Evolutionary conservation across 64 coral and sea anemone genomes (phyloP).

Genomic region (Pocillopora verrucosa): DNA sequence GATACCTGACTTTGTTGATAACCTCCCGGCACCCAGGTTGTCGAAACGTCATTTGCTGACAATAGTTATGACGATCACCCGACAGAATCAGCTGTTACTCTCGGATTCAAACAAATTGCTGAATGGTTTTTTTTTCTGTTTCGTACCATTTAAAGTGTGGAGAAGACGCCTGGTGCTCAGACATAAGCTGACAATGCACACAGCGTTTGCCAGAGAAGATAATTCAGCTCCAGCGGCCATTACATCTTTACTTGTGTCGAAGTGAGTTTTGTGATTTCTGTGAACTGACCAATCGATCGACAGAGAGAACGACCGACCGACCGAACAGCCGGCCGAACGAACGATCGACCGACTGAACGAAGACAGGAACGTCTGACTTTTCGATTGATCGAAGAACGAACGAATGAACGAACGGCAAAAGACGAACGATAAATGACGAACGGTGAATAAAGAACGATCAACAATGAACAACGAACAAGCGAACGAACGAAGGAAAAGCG

Average conservation of each 20-base stretch:
- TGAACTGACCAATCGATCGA: neutral
- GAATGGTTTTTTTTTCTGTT: neutral
- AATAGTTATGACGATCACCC: no score
- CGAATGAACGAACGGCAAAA: no score
- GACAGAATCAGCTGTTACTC: no score
- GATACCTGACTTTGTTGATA: no score
- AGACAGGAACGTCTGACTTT: neutral
- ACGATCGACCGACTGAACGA: neutral
- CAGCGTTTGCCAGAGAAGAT: constrained; percentile 83
- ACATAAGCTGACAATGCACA: constrained; percentile 97
- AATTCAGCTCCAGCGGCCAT: constrained; percentile 81
- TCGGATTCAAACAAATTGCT: no score
- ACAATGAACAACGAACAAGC: no score
- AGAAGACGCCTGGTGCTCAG: constrained; percentile 80
- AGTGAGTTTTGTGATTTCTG: constrained; percentile 47
- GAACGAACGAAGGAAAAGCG: no score
- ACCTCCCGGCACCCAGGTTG: no score
- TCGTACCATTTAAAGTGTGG: constrained; percentile 61
- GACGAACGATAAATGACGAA: no score
- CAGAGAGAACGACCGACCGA: neutral
- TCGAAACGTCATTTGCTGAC: no score
- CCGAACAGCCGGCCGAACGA: neutral
- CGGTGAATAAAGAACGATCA: no score
- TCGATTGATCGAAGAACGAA: neutral
- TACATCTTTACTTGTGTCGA: constrained; percentile 92